Conservation (phyloP, 2,113 vertebrate species). For the Dicerorhinus sumatrensis region DNA sequence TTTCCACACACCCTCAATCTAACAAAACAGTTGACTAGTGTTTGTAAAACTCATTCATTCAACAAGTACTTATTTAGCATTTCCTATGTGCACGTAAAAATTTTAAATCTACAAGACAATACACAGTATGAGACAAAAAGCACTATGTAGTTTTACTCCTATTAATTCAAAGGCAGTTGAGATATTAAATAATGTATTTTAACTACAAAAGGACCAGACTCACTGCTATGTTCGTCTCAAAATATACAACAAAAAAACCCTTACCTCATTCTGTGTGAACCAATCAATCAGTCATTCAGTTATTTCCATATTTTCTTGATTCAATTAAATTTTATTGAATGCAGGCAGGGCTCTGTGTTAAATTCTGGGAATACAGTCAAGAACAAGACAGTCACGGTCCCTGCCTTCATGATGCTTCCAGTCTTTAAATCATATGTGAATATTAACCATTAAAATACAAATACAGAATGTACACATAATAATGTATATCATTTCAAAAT, state of each 20-base stretch:
- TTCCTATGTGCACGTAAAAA: background rate
- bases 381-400: background rate
- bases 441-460: background rate
- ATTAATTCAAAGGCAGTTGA: slow-evolving; percentile 23
- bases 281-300: background rate
- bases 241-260: background rate
- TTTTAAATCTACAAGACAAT: background rate
- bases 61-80: background rate
- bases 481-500: background rate
- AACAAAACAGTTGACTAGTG: background rate
- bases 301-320: slow-evolving; percentile 17
- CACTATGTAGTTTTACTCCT: background rate
- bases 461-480: background rate
- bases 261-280: background rate
- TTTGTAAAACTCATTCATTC: background rate
- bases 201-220: background rate
- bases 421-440: background rate
- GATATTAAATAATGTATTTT: background rate
- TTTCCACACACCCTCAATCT: background rate
- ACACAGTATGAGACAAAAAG: background rate
- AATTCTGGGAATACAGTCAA: background rate
- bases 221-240: background rate
- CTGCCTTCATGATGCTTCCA: background rate
- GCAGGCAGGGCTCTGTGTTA: background rate
- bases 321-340: background rate